Conservation (phyloP, 2,888 invertebrate species). For the Amiota mariae region DNA sequence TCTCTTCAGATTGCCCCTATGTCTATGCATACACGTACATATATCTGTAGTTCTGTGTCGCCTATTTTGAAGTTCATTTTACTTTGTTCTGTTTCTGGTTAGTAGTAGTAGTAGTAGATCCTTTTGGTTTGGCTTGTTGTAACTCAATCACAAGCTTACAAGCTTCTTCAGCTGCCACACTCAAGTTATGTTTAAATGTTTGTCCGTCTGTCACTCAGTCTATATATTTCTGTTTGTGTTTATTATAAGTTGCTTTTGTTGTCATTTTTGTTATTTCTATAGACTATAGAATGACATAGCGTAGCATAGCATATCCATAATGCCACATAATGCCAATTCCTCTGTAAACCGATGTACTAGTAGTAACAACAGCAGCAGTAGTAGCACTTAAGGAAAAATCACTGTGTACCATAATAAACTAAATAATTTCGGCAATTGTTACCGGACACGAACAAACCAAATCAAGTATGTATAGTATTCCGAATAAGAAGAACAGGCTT, state of each 20-base stretch:
- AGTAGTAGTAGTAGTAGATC: constrained; percentile 1
- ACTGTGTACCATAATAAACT: constrained; percentile 61
- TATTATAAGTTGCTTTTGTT: constrained; percentile 3
- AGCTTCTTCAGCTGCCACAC: constrained; percentile 12
- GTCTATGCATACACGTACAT: background rate
- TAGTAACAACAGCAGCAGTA: constrained; percentile 6
- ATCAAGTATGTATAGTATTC: constrained; percentile 3
- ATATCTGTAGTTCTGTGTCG: background rate
- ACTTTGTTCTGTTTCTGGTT: background rate
- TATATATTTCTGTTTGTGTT: constrained; percentile 6
- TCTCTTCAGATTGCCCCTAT: constrained; percentile 2
- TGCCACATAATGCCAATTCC: constrained; percentile 68
- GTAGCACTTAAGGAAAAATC: constrained; percentile 48
- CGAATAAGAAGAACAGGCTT: constrained; percentile 8
- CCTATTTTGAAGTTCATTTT: constrained; percentile 23
- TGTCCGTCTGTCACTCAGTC: constrained; percentile 31
- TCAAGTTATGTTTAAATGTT: constrained; percentile 27
- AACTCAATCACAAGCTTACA: constrained; percentile 26
- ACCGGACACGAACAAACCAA: constrained; percentile 43
- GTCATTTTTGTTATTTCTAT: constrained; percentile 1
- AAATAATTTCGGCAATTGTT: constrained; percentile 57
- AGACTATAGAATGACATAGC: constrained; percentile 21
- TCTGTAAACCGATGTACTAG: constrained; percentile 53
- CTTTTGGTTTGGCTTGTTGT: constrained; percentile 20
- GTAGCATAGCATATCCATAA: constrained; percentile 53